phyloP scores from a whole-genome alignment of 2,888 invertebrate species.

The Tinea trinotella region DNA sequence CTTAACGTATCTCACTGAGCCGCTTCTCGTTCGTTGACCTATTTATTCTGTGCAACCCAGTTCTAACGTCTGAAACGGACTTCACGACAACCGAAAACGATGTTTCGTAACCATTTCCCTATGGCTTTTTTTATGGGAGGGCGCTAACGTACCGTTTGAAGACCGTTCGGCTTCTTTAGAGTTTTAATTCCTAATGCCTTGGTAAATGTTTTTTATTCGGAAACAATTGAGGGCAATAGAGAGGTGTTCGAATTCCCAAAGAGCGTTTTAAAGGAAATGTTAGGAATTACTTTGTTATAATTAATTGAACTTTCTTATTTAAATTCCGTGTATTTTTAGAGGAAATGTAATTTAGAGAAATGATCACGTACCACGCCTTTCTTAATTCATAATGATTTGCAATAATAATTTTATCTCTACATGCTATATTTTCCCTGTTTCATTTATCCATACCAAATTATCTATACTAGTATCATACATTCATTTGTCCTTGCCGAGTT shows the following conservation, averaged over 20 bases:
- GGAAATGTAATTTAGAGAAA: too few relatives aligned
- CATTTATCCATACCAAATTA: too few relatives aligned
- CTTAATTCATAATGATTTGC: too few relatives aligned
- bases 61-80: conserved; percentile 8
- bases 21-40: conserved; percentile 15
- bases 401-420: too few relatives aligned
- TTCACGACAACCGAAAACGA: conserved; percentile 4
- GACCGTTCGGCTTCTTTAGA: conserved; percentile 4
- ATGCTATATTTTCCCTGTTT: too few relatives aligned
- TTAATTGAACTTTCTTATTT: neutral
- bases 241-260: conserved; percentile 8
- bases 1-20: conserved; percentile 8
- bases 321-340: too few relatives aligned
- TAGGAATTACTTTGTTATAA: neutral
- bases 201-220: conserved; percentile 2
- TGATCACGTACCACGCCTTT: too few relatives aligned
- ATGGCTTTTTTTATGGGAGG: conserved; percentile 12
- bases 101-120: conserved; percentile 16
- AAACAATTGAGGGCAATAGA: conserved; percentile 3
- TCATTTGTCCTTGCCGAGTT: too few relatives aligned
- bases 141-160: conserved; percentile 7
- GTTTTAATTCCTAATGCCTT: conserved; percentile 8
- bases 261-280: conserved; percentile 1
- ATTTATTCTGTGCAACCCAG: conserved; percentile 13
- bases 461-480: too few relatives aligned